phyloP scores from a whole-genome alignment of 2,113 vertebrate species.

The Silurus glanis region DNA sequence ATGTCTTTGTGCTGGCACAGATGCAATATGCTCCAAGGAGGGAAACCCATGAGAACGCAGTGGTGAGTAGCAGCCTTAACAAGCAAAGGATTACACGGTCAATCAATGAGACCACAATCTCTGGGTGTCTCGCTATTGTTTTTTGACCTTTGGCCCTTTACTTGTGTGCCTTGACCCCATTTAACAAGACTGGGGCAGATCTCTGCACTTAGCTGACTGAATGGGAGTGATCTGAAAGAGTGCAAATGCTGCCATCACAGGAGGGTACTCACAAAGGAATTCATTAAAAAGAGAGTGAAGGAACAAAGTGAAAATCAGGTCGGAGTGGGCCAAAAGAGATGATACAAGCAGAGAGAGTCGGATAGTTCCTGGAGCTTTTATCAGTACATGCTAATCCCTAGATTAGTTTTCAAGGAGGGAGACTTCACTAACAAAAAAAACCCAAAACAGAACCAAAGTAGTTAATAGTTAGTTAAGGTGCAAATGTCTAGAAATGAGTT shows the following conservation, averaged over 20 bases:
- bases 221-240: conserved; percentile 45
- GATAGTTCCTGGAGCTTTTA: conserved; percentile 44
- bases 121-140: conserved; percentile 47
- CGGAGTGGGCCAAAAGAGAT: conserved; percentile 37
- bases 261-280: conserved; percentile 43
- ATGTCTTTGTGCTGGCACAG: conserved; percentile 28
- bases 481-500: conserved; percentile 17
- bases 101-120: conserved; percentile 27
- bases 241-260: conserved; percentile 49
- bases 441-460: not conserved
- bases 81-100: conserved; percentile 28
- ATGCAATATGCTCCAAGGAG: conserved; percentile 13
- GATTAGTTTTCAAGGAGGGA: conserved; percentile 54
- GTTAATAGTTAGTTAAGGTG: conserved; percentile 21
- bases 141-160: conserved; percentile 47
- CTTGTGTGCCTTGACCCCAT: conserved; percentile 45
- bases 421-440: conserved; percentile 34
- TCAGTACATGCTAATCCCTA: conserved; percentile 45
- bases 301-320: conserved; percentile 43
- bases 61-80: conserved; percentile 19
- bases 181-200: conserved; percentile 31
- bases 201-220: conserved; percentile 42
- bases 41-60: conserved; percentile 35
- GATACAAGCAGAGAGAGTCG: conserved; percentile 50
- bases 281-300: conserved; percentile 49